Conservation (phyloP, 2,888 invertebrate genomes). For the Tenthredo amoena region DNA sequence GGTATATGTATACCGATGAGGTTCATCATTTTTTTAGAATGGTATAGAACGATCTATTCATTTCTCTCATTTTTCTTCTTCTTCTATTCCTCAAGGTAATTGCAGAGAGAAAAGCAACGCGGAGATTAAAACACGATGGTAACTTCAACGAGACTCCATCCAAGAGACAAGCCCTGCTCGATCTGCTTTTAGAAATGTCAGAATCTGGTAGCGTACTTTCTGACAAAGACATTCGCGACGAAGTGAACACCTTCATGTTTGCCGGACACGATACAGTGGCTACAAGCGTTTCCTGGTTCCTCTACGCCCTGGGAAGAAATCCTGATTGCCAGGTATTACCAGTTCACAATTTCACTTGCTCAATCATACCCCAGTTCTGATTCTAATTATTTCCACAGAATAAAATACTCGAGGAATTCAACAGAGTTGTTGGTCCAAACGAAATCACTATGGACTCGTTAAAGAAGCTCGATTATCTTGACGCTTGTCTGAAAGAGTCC, state of each 20-base stretch:
- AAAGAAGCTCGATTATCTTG: slow-evolving; percentile 70
- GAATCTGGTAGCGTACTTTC: slow-evolving; percentile 72
- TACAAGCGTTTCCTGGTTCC: slow-evolving; percentile 80
- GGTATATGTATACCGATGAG: slow-evolving; percentile 68
- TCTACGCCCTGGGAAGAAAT: slow-evolving; percentile 79
- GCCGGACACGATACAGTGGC: slow-evolving; percentile 82
- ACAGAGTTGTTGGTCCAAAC: slow-evolving; percentile 59
- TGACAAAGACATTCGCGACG: slow-evolving; percentile 73
- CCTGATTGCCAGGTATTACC: slow-evolving; percentile 78
- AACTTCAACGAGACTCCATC: slow-evolving; percentile 63
- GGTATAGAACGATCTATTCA: neutral
- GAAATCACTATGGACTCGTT: slow-evolving; percentile 69
- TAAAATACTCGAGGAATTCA: slow-evolving; percentile 69
- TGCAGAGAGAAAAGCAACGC: slow-evolving; percentile 65
- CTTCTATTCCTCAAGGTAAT: slow-evolving; percentile 65
- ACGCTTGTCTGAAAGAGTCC: slow-evolving; percentile 73
- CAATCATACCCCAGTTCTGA: neutral
- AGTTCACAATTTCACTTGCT: neutral
- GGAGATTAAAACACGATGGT: slow-evolving; percentile 62
- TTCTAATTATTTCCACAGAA: slow-evolving; percentile 58
- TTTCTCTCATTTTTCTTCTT: slow-evolving; percentile 14
- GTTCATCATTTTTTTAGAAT: neutral
- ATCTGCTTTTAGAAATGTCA: slow-evolving; percentile 79
- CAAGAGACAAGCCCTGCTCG: slow-evolving; percentile 79
- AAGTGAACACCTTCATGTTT: slow-evolving; percentile 77